Conservation (phyloP, 1,140 invertebrate genomes). For the Diprion similis region DNA sequence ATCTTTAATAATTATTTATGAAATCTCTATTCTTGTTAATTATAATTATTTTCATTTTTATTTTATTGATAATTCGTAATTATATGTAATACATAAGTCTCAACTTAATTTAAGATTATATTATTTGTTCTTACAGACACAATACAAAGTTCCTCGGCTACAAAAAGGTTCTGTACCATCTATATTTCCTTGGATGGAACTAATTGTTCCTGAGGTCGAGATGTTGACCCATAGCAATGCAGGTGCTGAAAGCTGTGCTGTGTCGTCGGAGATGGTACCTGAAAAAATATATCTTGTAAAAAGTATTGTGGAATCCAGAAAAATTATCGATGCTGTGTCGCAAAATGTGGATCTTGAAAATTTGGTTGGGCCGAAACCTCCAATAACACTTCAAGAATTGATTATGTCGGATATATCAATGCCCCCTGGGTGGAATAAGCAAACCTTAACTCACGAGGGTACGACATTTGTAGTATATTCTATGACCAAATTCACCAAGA, state of each 20-base stretch:
- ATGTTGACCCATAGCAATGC: neutral
- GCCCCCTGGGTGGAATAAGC: neutral
- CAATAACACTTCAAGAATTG: neutral
- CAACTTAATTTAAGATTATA: neutral
- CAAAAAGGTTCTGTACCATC: constrained; percentile 2
- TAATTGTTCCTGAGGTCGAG: neutral
- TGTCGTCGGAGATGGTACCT: neutral
- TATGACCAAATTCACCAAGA: no score
- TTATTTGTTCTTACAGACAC: neutral
- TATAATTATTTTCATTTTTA: no score
- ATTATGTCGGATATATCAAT: neutral
- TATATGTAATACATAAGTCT: no score
- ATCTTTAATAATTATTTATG: neutral
- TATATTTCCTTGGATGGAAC: constrained; percentile 5
- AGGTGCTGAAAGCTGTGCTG: neutral
- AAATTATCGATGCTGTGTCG: neutral
- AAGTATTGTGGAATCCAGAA: neutral
- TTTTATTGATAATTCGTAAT: no score
- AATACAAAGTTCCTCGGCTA: constrained; percentile 7
- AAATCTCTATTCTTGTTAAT: no score
- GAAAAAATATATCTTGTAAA: constrained; percentile 6
- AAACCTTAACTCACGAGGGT: neutral
- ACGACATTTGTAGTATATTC: neutral
- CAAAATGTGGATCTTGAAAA: neutral
- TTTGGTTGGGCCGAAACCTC: no score